Percentiles rank a stretch among this genome's conserved stretches.
Conservation (phyloP, 2,113 vertebrate genomes). For the Illadopsis cleaveri region DNA sequence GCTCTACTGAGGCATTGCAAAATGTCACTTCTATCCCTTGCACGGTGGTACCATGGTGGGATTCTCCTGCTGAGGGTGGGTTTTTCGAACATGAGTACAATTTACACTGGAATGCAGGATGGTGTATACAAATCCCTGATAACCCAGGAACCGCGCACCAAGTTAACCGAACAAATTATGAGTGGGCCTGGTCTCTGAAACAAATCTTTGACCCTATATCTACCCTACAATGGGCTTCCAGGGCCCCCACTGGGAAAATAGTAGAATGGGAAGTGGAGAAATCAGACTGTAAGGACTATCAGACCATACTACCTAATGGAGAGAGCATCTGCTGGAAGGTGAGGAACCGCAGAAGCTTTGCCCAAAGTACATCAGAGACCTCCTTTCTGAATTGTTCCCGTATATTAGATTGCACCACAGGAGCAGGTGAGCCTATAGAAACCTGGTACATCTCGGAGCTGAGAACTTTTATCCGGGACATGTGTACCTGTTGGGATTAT, state of each 20-base stretch:
- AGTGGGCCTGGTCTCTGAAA: constrained; percentile 21
- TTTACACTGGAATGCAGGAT: neutral
- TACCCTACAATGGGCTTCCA: neutral
- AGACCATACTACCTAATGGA: neutral
- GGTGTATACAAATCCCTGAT: constrained; percentile 13
- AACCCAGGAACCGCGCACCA: neutral
- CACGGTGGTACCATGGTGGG: neutral
- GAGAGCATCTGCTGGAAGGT: constrained; percentile 14
- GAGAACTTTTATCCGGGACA: constrained; percentile 11
- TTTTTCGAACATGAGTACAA: neutral
- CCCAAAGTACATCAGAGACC: neutral
- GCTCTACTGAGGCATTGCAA: neutral
- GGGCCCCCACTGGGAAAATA: neutral
- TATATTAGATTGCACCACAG: neutral
- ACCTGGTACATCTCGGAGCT: neutral
- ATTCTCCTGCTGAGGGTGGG: neutral
- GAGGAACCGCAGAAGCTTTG: neutral
- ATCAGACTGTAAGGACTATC: neutral
- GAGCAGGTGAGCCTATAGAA: constrained; percentile 7
- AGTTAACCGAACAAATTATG: neutral
- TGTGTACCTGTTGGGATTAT: constrained; percentile 20
- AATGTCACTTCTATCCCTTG: constrained; percentile 7
- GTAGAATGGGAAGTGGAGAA: constrained; percentile 1
- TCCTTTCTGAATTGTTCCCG: constrained; percentile 7
- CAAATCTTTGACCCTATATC: neutral